These are phyloP conservation scores for Dunckerocampus dactyliophorus DNA, from an alignment of 2,113 vertebrate genomes.

Conservation along the genomic window DNA sequence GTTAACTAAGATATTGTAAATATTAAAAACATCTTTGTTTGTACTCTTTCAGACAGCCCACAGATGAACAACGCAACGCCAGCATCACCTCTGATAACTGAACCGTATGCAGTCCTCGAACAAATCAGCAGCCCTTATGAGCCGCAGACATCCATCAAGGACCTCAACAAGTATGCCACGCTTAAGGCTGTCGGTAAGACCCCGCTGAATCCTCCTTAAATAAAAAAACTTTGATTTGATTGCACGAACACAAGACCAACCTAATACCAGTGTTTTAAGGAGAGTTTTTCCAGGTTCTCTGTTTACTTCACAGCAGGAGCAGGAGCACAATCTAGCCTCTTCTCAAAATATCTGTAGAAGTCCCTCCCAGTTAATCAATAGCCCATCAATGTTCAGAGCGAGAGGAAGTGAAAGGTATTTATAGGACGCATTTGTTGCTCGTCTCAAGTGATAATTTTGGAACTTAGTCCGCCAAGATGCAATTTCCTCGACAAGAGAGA, in stretches of 20 bases:
- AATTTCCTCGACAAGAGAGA: not conserved
- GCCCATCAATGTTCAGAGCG: conserved; percentile 30
- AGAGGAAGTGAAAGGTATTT: conserved; percentile 37
- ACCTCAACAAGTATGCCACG: conserved; percentile 89
- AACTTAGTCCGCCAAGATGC: conserved; percentile 21
- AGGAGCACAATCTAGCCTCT: not conserved
- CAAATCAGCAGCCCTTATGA: conserved; percentile 86
- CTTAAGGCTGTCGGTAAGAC: conserved; percentile 90
- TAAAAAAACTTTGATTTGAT: conserved; percentile 8
- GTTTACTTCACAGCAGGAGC: too few relatives aligned
- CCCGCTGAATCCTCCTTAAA: not conserved
- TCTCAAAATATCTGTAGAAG: conserved; percentile 22
- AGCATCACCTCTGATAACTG: conserved; percentile 80
- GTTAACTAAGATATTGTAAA: not conserved
- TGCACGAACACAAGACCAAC: not conserved
- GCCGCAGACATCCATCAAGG: conserved; percentile 81
- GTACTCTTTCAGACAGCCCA: conserved; percentile 71
- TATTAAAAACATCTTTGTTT: conserved; percentile 8
- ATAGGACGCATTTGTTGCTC: conserved; percentile 37
- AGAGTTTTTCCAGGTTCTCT: not conserved
- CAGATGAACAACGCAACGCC: conserved; percentile 86
- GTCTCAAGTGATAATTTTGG: conserved; percentile 35
- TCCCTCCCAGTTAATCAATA: conserved; percentile 38
- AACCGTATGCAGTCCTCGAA: conserved; percentile 82
- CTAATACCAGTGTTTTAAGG: not conserved